Evolutionary conservation across 1,140 invertebrate genomes (phyloP).

Genomic region (Diplogasteroides magnus): DNA sequence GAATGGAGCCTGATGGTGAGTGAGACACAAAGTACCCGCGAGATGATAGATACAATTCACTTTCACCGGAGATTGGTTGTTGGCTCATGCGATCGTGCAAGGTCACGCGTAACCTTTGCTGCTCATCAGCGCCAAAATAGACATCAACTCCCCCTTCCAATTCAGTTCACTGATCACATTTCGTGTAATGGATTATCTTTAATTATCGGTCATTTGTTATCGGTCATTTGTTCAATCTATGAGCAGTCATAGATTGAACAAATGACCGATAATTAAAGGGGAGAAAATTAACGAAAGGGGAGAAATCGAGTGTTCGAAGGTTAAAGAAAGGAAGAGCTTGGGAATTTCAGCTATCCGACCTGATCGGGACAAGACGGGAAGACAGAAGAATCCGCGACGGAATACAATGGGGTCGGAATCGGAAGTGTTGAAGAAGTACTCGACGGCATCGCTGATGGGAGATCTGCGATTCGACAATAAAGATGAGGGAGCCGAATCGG

Average conservation of each 20-base stretch:
- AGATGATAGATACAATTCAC: too few relatives aligned
- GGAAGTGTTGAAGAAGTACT: slow-evolving; percentile 23
- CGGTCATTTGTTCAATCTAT: too few relatives aligned
- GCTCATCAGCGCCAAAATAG: too few relatives aligned
- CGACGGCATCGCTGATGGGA: slow-evolving; percentile 23
- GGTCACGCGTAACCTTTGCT: too few relatives aligned
- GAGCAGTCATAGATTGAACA: too few relatives aligned
- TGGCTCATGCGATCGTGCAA: too few relatives aligned
- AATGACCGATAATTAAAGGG: neutral
- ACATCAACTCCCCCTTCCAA: too few relatives aligned
- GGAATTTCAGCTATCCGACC: slow-evolving; percentile 43
- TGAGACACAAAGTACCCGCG: slow-evolving; percentile 4
- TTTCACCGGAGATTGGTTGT: too few relatives aligned
- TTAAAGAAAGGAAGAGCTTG: neutral
- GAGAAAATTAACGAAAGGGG: neutral
- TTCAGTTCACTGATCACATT: too few relatives aligned
- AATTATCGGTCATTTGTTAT: too few relatives aligned
- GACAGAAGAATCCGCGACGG: slow-evolving; percentile 50
- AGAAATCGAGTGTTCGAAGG: neutral
- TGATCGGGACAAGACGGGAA: slow-evolving; percentile 52
- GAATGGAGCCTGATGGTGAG: slow-evolving; percentile 62
- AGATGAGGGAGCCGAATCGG: slow-evolving; percentile 2
- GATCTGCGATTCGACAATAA: slow-evolving; percentile 20
- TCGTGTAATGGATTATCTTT: too few relatives aligned
- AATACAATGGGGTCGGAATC: slow-evolving; percentile 7